phyloP scores from a whole-genome alignment of 2,113 vertebrate species.

The Saguinus midas region DNA sequence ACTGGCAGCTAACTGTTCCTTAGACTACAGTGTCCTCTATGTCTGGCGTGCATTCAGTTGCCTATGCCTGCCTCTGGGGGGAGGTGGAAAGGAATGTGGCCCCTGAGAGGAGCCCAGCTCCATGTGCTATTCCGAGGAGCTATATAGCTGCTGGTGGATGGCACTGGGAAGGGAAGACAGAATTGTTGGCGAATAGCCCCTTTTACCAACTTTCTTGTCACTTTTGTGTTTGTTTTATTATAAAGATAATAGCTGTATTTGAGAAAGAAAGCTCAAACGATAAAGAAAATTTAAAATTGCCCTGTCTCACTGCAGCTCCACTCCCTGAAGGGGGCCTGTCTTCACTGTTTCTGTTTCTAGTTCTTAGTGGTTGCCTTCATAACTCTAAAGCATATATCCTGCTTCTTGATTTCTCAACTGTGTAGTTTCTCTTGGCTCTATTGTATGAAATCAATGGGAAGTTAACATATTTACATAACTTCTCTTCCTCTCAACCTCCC shows the following conservation, averaged over 20 bases:
- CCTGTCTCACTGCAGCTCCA: neutral
- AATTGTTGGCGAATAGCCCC: neutral
- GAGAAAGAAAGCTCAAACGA: neutral
- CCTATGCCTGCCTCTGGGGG: neutral
- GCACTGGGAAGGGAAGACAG: too few species aligned
- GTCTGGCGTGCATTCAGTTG: neutral
- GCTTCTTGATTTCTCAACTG: neutral
- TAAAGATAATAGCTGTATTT: neutral
- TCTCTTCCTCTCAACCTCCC: neutral
- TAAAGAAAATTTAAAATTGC: neutral
- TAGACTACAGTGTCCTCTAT: neutral
- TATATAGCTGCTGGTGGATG: fast-evolving
- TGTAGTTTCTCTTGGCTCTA: neutral
- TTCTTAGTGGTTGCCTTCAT: neutral
- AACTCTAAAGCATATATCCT: neutral
- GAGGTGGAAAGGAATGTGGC: fast-evolving
- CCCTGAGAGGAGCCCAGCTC: neutral
- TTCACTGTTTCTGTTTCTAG: neutral
- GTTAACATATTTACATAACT: neutral
- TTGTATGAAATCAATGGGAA: neutral
- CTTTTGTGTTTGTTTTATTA: neutral
- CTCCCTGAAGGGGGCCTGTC: neutral
- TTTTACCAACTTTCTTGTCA: neutral
- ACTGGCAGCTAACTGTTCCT: neutral
- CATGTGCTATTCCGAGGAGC: neutral